Evolutionary conservation across 2,113 vertebrate species (phyloP), one percentile per base, ranked within the genome.

Genomic region (Reinhardtius hippoglossoides): DNA sequence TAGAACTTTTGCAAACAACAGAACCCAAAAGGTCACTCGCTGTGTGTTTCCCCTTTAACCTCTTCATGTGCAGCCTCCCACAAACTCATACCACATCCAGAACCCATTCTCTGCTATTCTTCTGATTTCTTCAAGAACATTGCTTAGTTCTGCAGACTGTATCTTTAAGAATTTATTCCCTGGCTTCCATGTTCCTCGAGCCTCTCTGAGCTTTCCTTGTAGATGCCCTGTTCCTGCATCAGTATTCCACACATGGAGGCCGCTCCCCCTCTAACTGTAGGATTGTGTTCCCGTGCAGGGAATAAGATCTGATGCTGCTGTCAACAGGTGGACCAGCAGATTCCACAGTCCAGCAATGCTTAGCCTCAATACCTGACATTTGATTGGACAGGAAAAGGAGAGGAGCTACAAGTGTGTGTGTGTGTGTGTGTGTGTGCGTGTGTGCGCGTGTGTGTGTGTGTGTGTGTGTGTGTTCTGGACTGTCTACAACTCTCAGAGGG

Each of bases 251-350:
- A 15, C 64, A 66, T 62, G 65, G 59, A 44, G 54, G 59, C 31
- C 0, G 7, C 76, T 57, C 67, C 57, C 50, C 64, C 48, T 68
- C 80, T 76, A 68, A 35, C 73, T 80, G 66, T 87, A 83, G 84
- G 71, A 85, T 87, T 88, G 90, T 83, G 81, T 87, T 89, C 78
- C 74, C 83, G 84, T 71, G 78, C 73, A 77, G 82, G 83, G 87
- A 90, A 82, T 86, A 80, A 71, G 83, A 87, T 91, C 82, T 89
- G 83, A 89, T 66, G 87, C 71, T 81, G 73, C 80, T 89, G 83
- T 88, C 91, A 81, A 82, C 78, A 82, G 84, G 80, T 82, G 81
- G 67, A 76, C 57, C 58, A 50, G 67, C 77, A 62, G 65, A 50
- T 83, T 87, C 78, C 83, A 20, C 85, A 68, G 83, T 67, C 63